A percentile compares a stretch with the other conserved stretches of the same genome.
phyloP scores from a whole-genome alignment of 2,797 vertebrate genomes.

The Sebastes kiyomatsui region DNA sequence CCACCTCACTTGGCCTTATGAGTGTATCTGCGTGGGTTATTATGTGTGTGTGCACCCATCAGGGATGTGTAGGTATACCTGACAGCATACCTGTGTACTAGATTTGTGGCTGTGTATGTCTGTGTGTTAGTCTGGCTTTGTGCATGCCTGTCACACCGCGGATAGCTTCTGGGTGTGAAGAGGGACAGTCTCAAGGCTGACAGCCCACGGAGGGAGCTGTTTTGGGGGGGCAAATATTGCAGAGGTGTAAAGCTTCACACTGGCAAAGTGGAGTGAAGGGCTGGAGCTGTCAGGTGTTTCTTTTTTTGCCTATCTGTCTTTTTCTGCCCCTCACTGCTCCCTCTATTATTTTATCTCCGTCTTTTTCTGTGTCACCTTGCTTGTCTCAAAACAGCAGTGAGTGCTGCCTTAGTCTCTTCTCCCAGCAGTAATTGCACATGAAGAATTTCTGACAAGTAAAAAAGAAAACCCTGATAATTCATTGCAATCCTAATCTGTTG shows the following conservation, averaged over 20 bases:
- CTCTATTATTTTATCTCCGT: slow-evolving; percentile 31
- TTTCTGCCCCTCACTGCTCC: slow-evolving; percentile 37
- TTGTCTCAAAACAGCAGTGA: slow-evolving; percentile 21
- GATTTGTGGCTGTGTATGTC: slow-evolving; percentile 38
- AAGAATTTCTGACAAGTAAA: slow-evolving; percentile 24
- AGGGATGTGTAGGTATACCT: slow-evolving; percentile 25
- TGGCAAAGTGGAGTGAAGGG: slow-evolving; percentile 48
- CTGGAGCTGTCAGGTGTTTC: slow-evolving; percentile 53
- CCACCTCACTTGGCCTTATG: slow-evolving; percentile 56
- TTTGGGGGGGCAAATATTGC: slow-evolving; percentile 51
- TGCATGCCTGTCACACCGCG: slow-evolving; percentile 45
- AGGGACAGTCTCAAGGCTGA: slow-evolving; percentile 59
- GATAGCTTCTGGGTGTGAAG: slow-evolving; percentile 47
- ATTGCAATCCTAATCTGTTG: slow-evolving; percentile 11
- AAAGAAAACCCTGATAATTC: slow-evolving; percentile 10
- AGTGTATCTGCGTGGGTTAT: slow-evolving; percentile 46
- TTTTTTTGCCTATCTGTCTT: slow-evolving; percentile 25
- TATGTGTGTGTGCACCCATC: slow-evolving; percentile 27
- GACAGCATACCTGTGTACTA: slow-evolving; percentile 53
- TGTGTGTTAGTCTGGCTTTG: slow-evolving; percentile 44
- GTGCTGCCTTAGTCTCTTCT: slow-evolving; percentile 6
- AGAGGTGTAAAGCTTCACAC: slow-evolving; percentile 50
- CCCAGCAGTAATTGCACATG: slow-evolving; percentile 26
- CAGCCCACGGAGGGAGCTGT: slow-evolving; percentile 44
- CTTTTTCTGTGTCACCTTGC: slow-evolving; percentile 29